These are phyloP conservation scores for Thereva unica DNA, from an alignment of 2,888 invertebrate species.

Conservation along the genomic window DNA sequence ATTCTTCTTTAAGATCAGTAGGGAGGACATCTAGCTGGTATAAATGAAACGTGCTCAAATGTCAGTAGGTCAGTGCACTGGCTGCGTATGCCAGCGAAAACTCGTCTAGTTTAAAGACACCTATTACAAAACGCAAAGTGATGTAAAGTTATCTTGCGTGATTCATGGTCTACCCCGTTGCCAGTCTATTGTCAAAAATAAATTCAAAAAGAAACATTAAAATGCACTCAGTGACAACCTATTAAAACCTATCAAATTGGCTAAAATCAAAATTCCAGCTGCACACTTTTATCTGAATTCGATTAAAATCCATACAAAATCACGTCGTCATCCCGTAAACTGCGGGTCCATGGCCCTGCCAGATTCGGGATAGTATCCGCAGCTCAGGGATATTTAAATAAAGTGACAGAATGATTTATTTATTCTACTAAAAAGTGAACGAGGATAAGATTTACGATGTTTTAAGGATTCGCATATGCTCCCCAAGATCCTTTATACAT, in stretches of 20 bases:
- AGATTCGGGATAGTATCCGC: conserved; percentile 16
- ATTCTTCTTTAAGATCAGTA: too few relatives aligned
- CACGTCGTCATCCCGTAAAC: conserved; percentile 22
- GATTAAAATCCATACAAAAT: conserved; percentile 36
- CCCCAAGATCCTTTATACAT: conserved; percentile 3
- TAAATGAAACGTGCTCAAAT: too few relatives aligned
- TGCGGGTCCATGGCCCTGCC: conserved; percentile 5
- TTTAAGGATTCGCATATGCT: conserved; percentile 32
- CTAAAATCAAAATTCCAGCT: conserved; percentile 26
- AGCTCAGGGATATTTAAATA: conserved; percentile 36
- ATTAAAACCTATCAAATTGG: not conserved
- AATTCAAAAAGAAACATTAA: too few relatives aligned
- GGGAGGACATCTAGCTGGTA: too few relatives aligned
- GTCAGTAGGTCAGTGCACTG: too few relatives aligned
- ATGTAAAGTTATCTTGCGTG: too few relatives aligned
- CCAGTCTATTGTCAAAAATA: too few relatives aligned
- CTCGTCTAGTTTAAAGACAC: too few relatives aligned
- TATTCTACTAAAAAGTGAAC: conserved; percentile 25
- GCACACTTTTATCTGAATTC: conserved; percentile 27
- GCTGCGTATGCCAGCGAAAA: too few relatives aligned
- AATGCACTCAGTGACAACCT: too few relatives aligned
- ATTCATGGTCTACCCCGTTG: too few relatives aligned
- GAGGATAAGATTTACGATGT: conserved; percentile 35
- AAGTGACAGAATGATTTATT: conserved; percentile 38
- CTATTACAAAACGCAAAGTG: too few relatives aligned